A percentile compares a stretch with the other conserved stretches of the same genome.
Conservation (phyloP, 2,113 vertebrate species). For the Pionites leucogaster region DNA sequence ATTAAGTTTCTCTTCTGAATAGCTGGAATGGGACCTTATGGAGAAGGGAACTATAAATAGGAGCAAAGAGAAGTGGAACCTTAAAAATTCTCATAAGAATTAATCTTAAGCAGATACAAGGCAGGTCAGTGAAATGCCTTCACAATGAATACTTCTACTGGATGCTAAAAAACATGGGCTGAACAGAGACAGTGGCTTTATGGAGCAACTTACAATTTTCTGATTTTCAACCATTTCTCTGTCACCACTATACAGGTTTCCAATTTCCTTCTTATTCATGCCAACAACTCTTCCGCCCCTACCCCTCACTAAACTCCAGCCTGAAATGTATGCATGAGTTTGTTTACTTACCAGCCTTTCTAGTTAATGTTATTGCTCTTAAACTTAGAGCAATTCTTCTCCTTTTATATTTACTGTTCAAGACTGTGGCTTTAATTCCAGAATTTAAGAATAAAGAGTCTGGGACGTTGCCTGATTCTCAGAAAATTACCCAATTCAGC, state of each 20-base stretch:
- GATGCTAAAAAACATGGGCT: neutral
- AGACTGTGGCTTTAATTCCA: neutral
- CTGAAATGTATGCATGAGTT: neutral
- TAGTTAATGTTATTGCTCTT: neutral
- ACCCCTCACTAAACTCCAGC: neutral
- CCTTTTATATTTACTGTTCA: neutral
- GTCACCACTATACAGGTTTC: neutral
- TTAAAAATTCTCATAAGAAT: neutral
- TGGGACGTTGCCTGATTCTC: neutral
- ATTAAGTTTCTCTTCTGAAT: neutral
- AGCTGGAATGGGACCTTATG: neutral
- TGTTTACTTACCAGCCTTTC: neutral
- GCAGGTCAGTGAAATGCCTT: neutral
- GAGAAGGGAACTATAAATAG: neutral
- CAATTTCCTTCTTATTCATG: neutral
- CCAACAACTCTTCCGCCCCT: neutral
- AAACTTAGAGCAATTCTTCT: neutral
- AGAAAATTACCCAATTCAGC: neutral
- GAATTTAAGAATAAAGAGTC: neutral
- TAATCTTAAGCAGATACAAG: neutral
- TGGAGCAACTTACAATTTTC: neutral
- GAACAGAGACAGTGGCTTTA: neutral
- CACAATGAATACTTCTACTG: neutral
- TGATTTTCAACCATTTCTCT: neutral
- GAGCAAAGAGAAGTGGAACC: neutral